Percentiles rank a stretch among this genome's conserved stretches.
These are phyloP conservation scores for Agrochola circellaris DNA, from an alignment of 2,888 invertebrate genomes.

Conservation along the genomic window DNA sequence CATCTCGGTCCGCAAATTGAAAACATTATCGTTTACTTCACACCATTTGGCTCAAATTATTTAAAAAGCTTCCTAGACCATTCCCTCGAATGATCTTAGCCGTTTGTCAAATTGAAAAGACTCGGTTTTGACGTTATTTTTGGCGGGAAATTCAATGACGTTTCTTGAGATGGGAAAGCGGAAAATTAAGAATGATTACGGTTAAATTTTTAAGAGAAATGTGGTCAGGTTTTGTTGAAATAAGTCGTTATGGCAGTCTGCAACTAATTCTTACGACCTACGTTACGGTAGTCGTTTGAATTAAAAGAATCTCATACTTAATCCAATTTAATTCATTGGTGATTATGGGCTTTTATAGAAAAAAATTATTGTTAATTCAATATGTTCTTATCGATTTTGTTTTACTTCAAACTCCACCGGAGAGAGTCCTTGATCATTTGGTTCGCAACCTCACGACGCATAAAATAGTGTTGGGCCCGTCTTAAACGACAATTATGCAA, in stretches of 20 bases:
- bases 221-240: neutral
- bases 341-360: neutral
- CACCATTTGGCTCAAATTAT: constrained; percentile 57
- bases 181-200: constrained; percentile 13
- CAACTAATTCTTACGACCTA: neutral
- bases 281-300: neutral
- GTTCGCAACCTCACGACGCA: neutral
- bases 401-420: neutral
- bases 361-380: too few species aligned
- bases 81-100: constrained; percentile 28
- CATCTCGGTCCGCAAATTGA: constrained; percentile 36
- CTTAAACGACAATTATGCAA: neutral
- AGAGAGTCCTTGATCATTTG: neutral
- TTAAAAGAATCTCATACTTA: neutral
- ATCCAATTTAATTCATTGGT: neutral
- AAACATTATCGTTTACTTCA: constrained; percentile 46
- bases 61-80: constrained; percentile 40
- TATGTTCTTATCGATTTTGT: neutral
- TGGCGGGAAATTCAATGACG: neutral
- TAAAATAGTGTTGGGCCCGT: neutral
- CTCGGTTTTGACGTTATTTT: constrained; percentile 25
- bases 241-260: neutral
- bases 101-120: constrained; percentile 43
- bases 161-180: neutral
- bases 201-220: neutral